Evolutionary conservation across 1,140 invertebrate species (phyloP), one percentile per base, ranked within the genome.

Genomic region (Onthophagus taurus): DNA sequence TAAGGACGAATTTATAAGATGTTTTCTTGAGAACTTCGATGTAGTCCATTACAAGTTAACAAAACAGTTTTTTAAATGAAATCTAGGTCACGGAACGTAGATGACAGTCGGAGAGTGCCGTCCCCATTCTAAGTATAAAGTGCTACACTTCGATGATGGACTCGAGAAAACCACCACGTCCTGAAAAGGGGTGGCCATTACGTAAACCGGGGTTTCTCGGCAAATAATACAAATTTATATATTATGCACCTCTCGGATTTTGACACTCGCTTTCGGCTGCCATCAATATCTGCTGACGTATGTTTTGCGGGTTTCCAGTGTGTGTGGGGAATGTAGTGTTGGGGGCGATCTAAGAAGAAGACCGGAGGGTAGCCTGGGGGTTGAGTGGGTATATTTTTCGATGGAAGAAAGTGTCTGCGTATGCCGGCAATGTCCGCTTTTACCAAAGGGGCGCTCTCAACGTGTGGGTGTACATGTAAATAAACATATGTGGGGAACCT

Each of bases 351-450:
- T n/a, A n/a, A n/a, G n/a, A n/a, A n/a, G n/a, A n/a, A n/a, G n/a
- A n/a, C n/a, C n/a, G n/a, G n/a, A n/a, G n/a, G n/a, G n/a, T n/a
- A n/a, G n/a, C n/a, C n/a, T n/a, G 51, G 45, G 48, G 52, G 53
- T 51, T 54, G 55, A 61, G 59, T 56, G 57, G 54, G 53, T 61
- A 49, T 58, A 60, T 61, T 60, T 61, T 57, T 61, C 33, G 33
- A 14, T 5, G 12, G 12, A 33, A 6, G 33, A 26, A n/a, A 26
- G 24, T 7, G 7, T n/a, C 24, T 26, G n/a, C n/a, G n/a, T n/a
- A n/a, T n/a, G n/a, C n/a, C n/a, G n/a, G n/a, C n/a, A n/a, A n/a
- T n/a, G n/a, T n/a, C n/a, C n/a, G n/a, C n/a, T n/a, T n/a, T n/a
- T n/a, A n/a, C n/a, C n/a, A n/a, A n/a, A n/a, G n/a, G n/a, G n/a